Evolutionary conservation across 2,797 vertebrate genomes (phyloP).

Genomic region (Lemur catta): DNA sequence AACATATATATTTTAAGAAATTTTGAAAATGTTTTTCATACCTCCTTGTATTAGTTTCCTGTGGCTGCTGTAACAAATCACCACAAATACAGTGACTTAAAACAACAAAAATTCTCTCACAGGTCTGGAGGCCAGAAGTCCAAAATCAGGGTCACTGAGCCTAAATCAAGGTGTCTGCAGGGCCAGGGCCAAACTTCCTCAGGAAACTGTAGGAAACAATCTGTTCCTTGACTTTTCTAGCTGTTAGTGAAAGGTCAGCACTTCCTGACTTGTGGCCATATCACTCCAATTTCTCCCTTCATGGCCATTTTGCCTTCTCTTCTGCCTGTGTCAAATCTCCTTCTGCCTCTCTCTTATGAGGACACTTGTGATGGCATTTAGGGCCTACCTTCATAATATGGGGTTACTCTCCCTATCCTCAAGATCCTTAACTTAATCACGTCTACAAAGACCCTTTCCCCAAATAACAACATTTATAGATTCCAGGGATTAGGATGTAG

Average conservation of each 20-base stretch:
- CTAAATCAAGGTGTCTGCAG: neutral
- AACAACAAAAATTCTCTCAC: neutral
- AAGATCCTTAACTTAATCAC: neutral
- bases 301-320: neutral
- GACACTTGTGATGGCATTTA: neutral
- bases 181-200: neutral
- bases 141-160: neutral
- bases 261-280: neutral
- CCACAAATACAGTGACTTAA: neutral
- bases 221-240: neutral
- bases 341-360: neutral
- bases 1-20: neutral
- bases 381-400: neutral
- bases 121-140: neutral
- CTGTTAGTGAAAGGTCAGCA: neutral
- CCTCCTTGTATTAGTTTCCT: conserved; percentile 20
- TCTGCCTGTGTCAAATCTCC: neutral
- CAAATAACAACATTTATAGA: neutral
- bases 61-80: neutral
- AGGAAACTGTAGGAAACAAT: neutral
- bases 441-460: neutral
- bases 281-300: neutral
- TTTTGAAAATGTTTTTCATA: neutral
- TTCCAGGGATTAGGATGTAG: neutral
- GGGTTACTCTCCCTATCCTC: neutral